Base-by-base conservation (phyloP, 2,797 vertebrate genomes). In the Sandelia bainsii region DNA sequence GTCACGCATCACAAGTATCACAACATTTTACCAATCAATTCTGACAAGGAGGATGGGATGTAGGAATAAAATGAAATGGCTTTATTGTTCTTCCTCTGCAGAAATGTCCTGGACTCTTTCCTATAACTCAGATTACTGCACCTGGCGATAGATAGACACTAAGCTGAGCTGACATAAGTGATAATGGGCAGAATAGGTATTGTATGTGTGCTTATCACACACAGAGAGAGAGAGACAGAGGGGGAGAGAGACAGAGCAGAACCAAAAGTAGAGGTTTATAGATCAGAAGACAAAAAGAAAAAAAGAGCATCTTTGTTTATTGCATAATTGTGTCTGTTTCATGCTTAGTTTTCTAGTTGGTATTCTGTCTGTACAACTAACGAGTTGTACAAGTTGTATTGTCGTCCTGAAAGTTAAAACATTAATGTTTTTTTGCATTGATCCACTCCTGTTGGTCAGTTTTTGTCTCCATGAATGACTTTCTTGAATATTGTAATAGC, bases 1-100 rank as follows among this genome's bases (percentile, higher is more conserved):
- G 83, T 81, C 83, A 73, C 66, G 19, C 77, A 66, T 78, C 67
- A 19, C 8, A 67, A 64, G 19, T 70, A 87, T 91, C 81, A 53
- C 80, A 86, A 75, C 86, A 74, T 61, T 81, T 82, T 72, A 67
- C 87, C 83, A 90, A 90, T 89, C 82, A 86, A 62, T 29, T 58
- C 59, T 64, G 89, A 91, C 88, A 90, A 83, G 65, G 77, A 80
- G 68, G 76, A 49, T n/a, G 45, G 76, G 65, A 52, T 72, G 39
- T 60, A 69, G 69, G 72, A 78, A 80, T 64, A 37, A 49, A 71
- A 72, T 68, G 45, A 67, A 81, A 82, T 23, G 0, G 27, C 25
- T 19, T 62, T 66, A 45, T 81, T 85, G 80, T 86, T 80, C 79
- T 72, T 12, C 39, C 34, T 66, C 54, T 17, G 22, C 57, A 62